Evolutionary conservation across 1,140 invertebrate genomes (phyloP).

Genomic region (Diuraphis noxia): DNA sequence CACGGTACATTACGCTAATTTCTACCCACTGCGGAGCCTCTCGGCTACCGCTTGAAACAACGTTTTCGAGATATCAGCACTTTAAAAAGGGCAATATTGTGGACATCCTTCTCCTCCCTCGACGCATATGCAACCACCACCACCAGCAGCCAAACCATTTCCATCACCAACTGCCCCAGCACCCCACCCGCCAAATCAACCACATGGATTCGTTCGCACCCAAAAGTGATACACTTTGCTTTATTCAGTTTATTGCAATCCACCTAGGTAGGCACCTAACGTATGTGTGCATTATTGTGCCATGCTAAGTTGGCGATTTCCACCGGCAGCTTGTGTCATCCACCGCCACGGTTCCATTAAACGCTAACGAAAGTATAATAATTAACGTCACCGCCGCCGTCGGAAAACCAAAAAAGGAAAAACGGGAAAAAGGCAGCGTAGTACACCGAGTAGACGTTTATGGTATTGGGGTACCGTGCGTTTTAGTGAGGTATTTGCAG

Average conservation of each 20-base stretch:
- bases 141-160: background rate
- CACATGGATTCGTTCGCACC: background rate
- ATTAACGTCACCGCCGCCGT: background rate
- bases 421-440: background rate
- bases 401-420: background rate
- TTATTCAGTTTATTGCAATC: background rate
- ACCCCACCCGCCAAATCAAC: background rate
- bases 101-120: background rate
- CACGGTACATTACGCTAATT: slow-evolving; percentile 47
- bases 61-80: slow-evolving; percentile 39
- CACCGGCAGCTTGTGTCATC: background rate
- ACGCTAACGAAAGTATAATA: background rate
- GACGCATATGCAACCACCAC: background rate
- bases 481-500: background rate
- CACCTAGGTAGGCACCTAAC: no score
- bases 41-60: background rate
- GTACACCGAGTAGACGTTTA: background rate
- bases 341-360: background rate
- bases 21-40: background rate
- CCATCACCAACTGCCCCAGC: background rate
- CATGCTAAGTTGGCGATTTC: slow-evolving; percentile 6
- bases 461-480: no score
- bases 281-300: background rate
- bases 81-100: slow-evolving; percentile 37
- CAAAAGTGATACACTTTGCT: background rate